Conservation (phyloP, 1,140 invertebrate species). For the Apis dorsata region DNA sequence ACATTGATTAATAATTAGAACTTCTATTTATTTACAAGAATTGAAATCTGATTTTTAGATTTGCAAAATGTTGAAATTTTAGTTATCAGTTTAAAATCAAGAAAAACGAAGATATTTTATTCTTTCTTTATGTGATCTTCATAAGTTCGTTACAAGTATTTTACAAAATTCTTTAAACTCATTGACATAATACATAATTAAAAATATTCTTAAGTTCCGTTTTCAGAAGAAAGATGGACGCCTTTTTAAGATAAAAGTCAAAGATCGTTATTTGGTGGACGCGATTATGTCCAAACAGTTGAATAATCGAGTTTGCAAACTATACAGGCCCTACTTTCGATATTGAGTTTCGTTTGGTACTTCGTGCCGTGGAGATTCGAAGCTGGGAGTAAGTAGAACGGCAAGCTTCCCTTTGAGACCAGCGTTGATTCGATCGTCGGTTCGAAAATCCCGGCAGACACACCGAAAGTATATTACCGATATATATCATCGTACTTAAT, state of each 20-base stretch:
- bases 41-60: too few relatives aligned
- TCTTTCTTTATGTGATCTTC: too few relatives aligned
- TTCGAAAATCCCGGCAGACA: conserved; percentile 34
- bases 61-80: too few relatives aligned
- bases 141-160: too few relatives aligned
- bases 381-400: conserved; percentile 1
- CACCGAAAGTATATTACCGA: conserved; percentile 19
- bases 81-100: too few relatives aligned
- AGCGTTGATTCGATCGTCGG: conserved; percentile 44
- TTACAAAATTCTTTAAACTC: too few relatives aligned
- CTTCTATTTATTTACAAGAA: too few relatives aligned
- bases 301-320: conserved; percentile 39
- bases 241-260: not conserved
- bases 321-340: conserved; percentile 19
- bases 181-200: too few relatives aligned
- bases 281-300: conserved; percentile 41
- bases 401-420: conserved; percentile 35
- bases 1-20: too few relatives aligned
- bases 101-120: too few relatives aligned
- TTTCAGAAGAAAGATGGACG: not conserved
- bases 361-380: conserved; percentile 12
- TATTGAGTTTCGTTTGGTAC: conserved; percentile 37
- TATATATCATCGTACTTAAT: conserved; percentile 45
- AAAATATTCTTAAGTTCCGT: too few relatives aligned
- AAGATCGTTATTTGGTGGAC: conserved; percentile 9